These are phyloP conservation scores for Homarus americanus DNA, from an alignment of 1,140 invertebrate genomes.

Conservation along the genomic window DNA sequence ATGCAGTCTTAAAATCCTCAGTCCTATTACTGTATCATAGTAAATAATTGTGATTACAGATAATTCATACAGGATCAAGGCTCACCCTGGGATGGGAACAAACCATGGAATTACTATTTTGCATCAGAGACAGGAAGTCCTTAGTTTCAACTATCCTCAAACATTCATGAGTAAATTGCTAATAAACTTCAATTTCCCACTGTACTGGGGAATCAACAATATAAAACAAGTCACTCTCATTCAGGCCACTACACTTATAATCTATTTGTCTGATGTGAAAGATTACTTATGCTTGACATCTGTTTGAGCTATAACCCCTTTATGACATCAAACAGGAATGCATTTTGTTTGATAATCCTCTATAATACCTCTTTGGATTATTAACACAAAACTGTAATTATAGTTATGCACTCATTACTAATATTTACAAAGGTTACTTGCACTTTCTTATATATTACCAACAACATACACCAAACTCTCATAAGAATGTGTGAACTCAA, in stretches of 20 bases:
- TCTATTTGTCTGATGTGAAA: background rate
- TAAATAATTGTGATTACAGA: background rate
- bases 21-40: background rate
- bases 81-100: background rate
- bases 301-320: background rate
- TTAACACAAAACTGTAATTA: background rate
- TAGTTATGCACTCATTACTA: background rate
- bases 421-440: background rate
- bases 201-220: background rate
- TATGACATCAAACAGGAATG: background rate
- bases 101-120: background rate
- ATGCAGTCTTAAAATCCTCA: background rate
- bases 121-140: background rate
- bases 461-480: constrained; percentile 27
- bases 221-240: background rate
- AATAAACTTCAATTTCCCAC: background rate
- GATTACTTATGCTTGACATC: background rate
- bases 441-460: background rate
- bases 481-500: background rate
- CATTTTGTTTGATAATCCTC: background rate
- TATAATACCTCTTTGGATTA: background rate
- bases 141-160: background rate
- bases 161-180: background rate
- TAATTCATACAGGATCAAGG: background rate
- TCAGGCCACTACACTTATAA: constrained; percentile 6